These are phyloP conservation scores for Rhimphoctona megacephalus DNA, from an alignment of 2,888 invertebrate species.

Conservation along the genomic window DNA sequence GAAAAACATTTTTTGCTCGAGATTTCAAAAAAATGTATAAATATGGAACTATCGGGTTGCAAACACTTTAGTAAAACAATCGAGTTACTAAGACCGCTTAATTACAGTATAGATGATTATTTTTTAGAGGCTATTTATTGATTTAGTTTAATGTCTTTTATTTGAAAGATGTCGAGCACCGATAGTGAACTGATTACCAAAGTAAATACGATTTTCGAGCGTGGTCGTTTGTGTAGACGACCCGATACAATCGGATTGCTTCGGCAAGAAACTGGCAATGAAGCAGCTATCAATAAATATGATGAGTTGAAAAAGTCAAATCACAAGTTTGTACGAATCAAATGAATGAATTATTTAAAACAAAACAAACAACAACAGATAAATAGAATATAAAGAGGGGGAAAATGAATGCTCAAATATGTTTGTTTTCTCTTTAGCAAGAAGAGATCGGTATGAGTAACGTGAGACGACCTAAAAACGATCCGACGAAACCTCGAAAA, in stretches of 20 bases:
- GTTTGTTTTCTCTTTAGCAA: slow-evolving; percentile 20
- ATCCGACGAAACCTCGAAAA: slow-evolving; percentile 69
- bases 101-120: neutral
- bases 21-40: neutral
- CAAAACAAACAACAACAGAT: neutral
- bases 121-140: neutral
- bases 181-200: slow-evolving; percentile 21
- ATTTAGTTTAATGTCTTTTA: neutral
- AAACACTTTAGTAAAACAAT: no score
- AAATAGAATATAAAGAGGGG: neutral
- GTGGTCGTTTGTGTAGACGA: slow-evolving; percentile 59
- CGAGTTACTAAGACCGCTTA: no score
- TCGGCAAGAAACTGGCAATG: slow-evolving; percentile 41
- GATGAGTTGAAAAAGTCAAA: slow-evolving; percentile 40
- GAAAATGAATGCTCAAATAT: neutral
- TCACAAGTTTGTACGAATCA: slow-evolving; percentile 42
- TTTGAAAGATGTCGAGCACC: slow-evolving; percentile 48
- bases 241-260: slow-evolving; percentile 53
- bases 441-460: slow-evolving; percentile 70
- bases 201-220: slow-evolving; percentile 26
- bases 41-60: neutral
- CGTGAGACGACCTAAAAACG: slow-evolving; percentile 66
- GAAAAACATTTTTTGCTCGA: neutral
- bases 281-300: slow-evolving; percentile 8
- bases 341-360: neutral